These are phyloP conservation scores for Choristoneura rosaceana DNA, from an alignment of 2,888 invertebrate species.

Conservation along the genomic window DNA sequence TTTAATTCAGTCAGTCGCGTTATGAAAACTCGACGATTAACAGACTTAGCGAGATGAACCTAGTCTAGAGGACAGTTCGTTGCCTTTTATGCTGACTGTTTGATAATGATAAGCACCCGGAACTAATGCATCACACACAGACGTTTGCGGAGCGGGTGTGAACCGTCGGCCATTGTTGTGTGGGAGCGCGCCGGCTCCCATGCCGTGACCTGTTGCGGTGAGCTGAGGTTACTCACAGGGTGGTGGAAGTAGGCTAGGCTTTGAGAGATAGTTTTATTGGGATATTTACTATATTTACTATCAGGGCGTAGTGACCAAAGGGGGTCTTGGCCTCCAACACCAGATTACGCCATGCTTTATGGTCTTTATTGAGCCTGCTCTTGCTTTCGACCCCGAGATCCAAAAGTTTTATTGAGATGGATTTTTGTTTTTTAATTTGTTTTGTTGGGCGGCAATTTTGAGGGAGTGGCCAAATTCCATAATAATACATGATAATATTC, in stretches of 20 bases:
- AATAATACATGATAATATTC: too few relatives aligned
- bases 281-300: too few relatives aligned
- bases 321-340: too few relatives aligned
- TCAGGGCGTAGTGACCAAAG: too few relatives aligned
- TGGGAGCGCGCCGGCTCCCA: conserved; percentile 59
- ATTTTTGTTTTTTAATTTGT: too few relatives aligned
- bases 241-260: conserved; percentile 4
- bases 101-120: conserved; percentile 50
- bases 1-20: too few relatives aligned
- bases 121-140: conserved; percentile 60
- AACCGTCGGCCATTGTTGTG: conserved; percentile 21
- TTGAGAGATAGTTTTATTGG: neutral
- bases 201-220: conserved; percentile 49
- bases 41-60: neutral
- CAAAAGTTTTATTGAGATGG: too few relatives aligned
- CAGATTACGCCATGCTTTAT: too few relatives aligned
- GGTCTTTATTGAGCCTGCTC: too few relatives aligned
- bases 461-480: too few relatives aligned
- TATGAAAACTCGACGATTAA: neutral
- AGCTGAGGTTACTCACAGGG: conserved; percentile 13
- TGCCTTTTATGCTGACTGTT: neutral
- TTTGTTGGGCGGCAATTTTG: too few relatives aligned
- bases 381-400: too few relatives aligned
- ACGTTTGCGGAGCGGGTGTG: conserved; percentile 52
- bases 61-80: neutral